Conservation (phyloP, 2,797 vertebrate genomes). For the Enteromius anoplus region DNA sequence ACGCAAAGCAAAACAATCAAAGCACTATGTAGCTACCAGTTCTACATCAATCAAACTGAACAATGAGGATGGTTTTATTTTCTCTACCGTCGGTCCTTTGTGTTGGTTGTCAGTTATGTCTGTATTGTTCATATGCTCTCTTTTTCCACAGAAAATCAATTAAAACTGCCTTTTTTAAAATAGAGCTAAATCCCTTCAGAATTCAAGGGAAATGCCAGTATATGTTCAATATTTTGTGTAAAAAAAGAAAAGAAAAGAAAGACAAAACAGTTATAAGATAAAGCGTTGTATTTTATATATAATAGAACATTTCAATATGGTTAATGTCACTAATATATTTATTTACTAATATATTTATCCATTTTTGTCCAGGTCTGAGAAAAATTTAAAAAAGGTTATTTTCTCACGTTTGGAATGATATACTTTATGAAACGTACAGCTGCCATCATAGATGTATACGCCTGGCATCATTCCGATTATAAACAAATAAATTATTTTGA, state of each 20-base stretch:
- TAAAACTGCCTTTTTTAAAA: conserved; percentile 80
- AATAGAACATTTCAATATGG: conserved; percentile 92
- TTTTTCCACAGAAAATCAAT: conserved; percentile 71
- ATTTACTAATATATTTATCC: conserved; percentile 99
- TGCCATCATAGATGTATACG: conserved; percentile 81
- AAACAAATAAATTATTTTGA: conserved; percentile 88
- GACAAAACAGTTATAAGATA: conserved; percentile 81
- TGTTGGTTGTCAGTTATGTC: conserved; percentile 45
- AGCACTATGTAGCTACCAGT: conserved; percentile 67
- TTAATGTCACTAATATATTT: conserved; percentile 97
- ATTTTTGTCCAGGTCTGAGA: conserved; percentile 82
- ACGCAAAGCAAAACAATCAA: conserved; percentile 59
- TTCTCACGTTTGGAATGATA: conserved; percentile 73
- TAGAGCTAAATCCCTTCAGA: conserved; percentile 77
- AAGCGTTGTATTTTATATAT: conserved; percentile 93
- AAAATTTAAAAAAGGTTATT: conserved; percentile 64
- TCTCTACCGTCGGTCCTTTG: conserved; percentile 58
- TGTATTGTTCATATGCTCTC: conserved; percentile 54
- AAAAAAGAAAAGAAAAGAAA: conserved; percentile 79
- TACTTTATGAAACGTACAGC: conserved; percentile 75
- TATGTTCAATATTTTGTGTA: conserved; percentile 84
- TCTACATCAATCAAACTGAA: conserved; percentile 61
- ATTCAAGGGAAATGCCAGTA: conserved; percentile 78
- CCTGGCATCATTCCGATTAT: conserved; percentile 82
- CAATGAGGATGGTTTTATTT: conserved; percentile 66